phyloP scores from a whole-genome alignment of 1,140 invertebrate species.

The Aphaenogaster ashmeadi region DNA sequence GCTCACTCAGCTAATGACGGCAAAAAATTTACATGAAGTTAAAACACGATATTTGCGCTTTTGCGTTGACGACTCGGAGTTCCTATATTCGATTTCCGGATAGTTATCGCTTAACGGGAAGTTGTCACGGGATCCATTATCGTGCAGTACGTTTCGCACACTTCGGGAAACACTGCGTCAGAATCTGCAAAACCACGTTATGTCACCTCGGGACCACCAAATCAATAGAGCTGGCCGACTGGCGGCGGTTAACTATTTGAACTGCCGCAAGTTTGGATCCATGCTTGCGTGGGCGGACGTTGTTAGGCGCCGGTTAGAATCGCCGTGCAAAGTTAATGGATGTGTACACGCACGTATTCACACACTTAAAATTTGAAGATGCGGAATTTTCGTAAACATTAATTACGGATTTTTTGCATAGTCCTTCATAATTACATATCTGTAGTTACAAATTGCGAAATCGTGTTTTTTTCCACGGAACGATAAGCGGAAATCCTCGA shows the following conservation, averaged over 20 bases:
- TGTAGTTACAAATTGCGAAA: not conserved
- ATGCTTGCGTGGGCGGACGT: constrained; percentile 7
- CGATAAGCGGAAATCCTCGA: constrained; percentile 46
- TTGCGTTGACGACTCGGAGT: not conserved
- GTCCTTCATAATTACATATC: not conserved
- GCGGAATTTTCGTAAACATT: not conserved
- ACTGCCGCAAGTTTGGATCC: constrained; percentile 67
- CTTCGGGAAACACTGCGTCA: constrained; percentile 44
- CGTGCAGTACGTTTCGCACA: constrained; percentile 24
- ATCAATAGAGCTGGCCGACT: constrained; percentile 69
- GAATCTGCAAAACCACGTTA: constrained; percentile 60
- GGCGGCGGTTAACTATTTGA: constrained; percentile 70
- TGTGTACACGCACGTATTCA: not conserved
- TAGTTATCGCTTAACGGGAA: not conserved
- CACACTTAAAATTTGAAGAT: not conserved
- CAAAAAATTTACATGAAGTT: not conserved
- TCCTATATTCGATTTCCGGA: not conserved
- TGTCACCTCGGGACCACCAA: constrained; percentile 66
- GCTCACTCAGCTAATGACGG: not conserved
- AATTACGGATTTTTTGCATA: not conserved
- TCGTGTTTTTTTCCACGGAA: constrained; percentile 5
- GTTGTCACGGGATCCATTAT: constrained; percentile 2
- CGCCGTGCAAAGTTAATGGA: not conserved
- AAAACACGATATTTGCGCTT: not conserved
- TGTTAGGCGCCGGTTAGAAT: constrained; percentile 22